A percentile compares a stretch with the other conserved stretches of the same genome.
Evolutionary conservation across 2,797 vertebrate genomes (phyloP).

Genomic region (Myotis findleyi): DNA sequence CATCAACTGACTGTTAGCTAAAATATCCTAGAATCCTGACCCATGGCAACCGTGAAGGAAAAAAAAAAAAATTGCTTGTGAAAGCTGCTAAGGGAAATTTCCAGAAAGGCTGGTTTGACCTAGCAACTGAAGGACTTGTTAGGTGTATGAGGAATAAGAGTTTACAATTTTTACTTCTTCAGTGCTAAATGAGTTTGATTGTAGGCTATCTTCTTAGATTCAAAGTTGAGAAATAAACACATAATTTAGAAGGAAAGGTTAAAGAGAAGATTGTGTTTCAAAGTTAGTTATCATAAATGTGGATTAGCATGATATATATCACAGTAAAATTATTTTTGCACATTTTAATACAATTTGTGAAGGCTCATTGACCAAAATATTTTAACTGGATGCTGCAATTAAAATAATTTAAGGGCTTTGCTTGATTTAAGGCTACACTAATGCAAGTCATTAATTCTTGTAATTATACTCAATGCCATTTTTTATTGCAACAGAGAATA

Average conservation of each 20-base stretch:
- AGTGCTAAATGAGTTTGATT: not conserved
- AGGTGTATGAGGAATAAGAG: not conserved
- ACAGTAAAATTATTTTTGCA: slow-evolving; percentile 59
- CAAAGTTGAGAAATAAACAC: not conserved
- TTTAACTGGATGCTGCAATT: slow-evolving; percentile 67
- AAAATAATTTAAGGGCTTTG: slow-evolving; percentile 69
- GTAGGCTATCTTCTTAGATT: not conserved
- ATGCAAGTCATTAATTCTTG: slow-evolving; percentile 64
- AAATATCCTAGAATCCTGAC: not conserved
- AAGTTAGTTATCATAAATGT: slow-evolving; percentile 44
- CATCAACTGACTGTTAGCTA: not conserved
- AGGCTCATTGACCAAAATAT: slow-evolving; percentile 72
- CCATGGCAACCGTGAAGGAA: not conserved
- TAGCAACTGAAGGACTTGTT: not conserved
- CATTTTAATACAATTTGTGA: slow-evolving; percentile 69
- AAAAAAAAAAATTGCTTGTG: not conserved
- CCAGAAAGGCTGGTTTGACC: not conserved
- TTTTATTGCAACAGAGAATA: slow-evolving; percentile 45
- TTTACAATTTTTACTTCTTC: not conserved
- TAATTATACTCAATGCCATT: slow-evolving; percentile 61
- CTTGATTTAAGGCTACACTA: slow-evolving; percentile 69
- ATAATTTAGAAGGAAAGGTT: slow-evolving; percentile 25
- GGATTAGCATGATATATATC: slow-evolving; percentile 29
- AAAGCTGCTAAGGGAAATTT: not conserved
- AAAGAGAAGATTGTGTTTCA: slow-evolving; percentile 30